Conservation (phyloP, 2,797 vertebrate species). For the Myotis daubentonii region DNA sequence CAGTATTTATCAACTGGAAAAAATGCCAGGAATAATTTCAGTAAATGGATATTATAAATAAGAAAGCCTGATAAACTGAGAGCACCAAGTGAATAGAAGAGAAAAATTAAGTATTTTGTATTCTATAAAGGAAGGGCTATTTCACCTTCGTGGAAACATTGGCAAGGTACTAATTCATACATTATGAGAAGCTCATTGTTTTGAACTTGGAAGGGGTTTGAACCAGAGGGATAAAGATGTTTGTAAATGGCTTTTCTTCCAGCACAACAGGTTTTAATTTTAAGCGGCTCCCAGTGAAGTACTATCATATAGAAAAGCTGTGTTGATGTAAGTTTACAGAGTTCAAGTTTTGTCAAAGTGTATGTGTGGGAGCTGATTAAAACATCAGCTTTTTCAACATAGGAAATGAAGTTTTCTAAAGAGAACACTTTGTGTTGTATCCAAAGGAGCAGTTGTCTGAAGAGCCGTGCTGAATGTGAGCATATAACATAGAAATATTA, state of each 20-base stretch:
- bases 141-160: conserved; percentile 65
- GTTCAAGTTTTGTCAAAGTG: conserved; percentile 3
- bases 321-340: background rate
- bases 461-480: conserved; percentile 70
- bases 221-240: conserved; percentile 67
- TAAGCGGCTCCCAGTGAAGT: background rate
- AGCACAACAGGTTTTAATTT: background rate
- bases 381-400: background rate
- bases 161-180: conserved; percentile 60
- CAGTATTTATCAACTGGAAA: conserved; percentile 79
- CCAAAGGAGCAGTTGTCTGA: conserved; percentile 30
- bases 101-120: conserved; percentile 60
- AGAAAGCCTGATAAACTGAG: conserved; percentile 69
- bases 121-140: conserved; percentile 71
- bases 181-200: conserved; percentile 73
- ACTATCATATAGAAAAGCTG: background rate
- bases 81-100: conserved; percentile 1
- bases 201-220: conserved; percentile 70
- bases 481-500: conserved; percentile 74
- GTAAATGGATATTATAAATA: conserved; percentile 70
- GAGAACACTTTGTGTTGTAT: background rate
- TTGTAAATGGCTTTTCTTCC: conserved; percentile 64
- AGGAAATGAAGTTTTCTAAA: background rate
- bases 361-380: background rate
- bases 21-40: conserved; percentile 75